These are phyloP conservation scores for Druon quercuslanigerum DNA, from an alignment of 1,140 invertebrate genomes.

Conservation along the genomic window DNA sequence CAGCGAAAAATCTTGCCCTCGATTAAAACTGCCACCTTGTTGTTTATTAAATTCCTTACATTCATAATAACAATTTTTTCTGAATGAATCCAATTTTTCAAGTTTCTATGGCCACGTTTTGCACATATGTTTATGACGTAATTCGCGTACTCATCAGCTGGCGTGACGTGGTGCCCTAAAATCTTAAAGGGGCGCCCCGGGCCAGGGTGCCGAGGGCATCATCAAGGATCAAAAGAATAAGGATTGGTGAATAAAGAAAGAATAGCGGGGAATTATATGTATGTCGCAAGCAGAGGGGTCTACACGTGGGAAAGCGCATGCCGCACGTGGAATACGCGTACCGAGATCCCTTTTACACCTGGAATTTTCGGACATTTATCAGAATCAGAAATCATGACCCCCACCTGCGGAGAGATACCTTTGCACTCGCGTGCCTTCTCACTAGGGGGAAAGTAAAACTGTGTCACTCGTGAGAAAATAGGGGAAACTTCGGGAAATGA, in stretches of 20 bases:
- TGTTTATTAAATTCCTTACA: no score
- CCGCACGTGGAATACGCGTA: slow-evolving; percentile 23
- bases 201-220: background rate
- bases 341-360: slow-evolving; percentile 2
- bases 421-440: slow-evolving; percentile 3
- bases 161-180: slow-evolving; percentile 13
- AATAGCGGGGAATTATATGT: slow-evolving; percentile 20
- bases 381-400: slow-evolving; percentile 28
- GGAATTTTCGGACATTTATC: slow-evolving; percentile 19
- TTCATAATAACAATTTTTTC: no score
- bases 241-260: slow-evolving; percentile 17
- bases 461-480: slow-evolving; percentile 20
- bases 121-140: slow-evolving; percentile 18
- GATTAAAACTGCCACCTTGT: no score
- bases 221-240: slow-evolving; percentile 19
- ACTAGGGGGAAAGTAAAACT: background rate
- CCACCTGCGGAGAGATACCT: slow-evolving; percentile 11
- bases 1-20: no score
- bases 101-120: no score
- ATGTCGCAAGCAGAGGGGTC: slow-evolving; percentile 15
- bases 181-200: background rate
- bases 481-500: background rate
- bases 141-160: background rate
- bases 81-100: no score
- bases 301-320: slow-evolving; percentile 12